phyloP scores from a whole-genome alignment of 2,888 invertebrate species.

The Pheosia tremula region DNA sequence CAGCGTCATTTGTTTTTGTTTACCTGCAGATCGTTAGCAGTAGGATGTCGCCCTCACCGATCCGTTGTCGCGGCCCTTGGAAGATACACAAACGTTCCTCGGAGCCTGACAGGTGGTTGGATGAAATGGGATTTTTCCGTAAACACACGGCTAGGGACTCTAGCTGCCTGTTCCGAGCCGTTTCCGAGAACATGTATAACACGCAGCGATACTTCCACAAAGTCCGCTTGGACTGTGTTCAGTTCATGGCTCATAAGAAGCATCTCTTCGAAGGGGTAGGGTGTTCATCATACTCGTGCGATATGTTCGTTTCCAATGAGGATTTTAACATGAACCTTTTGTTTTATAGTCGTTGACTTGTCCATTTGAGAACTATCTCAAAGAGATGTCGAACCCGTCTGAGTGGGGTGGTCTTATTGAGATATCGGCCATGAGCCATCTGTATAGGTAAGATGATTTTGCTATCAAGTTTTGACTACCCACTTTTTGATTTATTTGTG shows the following conservation, averaged over 20 bases:
- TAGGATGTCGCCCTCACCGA: conserved; percentile 77
- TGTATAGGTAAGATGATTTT: conserved; percentile 86
- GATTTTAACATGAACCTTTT: conserved; percentile 52
- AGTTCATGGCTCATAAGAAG: conserved; percentile 87
- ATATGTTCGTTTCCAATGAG: conserved; percentile 20
- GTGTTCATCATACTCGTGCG: conserved; percentile 33
- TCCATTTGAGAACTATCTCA: conserved; percentile 87
- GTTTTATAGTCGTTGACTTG: conserved; percentile 85
- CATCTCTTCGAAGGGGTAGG: conserved; percentile 87
- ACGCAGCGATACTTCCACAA: conserved; percentile 89
- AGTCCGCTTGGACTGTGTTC: conserved; percentile 89
- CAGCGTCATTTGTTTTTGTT: conserved; percentile 81
- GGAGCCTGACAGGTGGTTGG: conserved; percentile 90
- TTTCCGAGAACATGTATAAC: conserved; percentile 92
- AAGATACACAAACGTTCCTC: conserved; percentile 78
- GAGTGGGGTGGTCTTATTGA: conserved; percentile 89
- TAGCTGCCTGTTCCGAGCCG: conserved; percentile 94
- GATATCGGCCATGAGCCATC: conserved; percentile 88
- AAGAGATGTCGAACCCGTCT: conserved; percentile 88
- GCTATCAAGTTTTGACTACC: conserved; percentile 30
- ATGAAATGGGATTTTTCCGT: conserved; percentile 91
- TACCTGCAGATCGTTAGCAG: conserved; percentile 78
- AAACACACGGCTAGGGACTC: conserved; percentile 96
- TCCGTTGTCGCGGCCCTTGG: conserved; percentile 78
- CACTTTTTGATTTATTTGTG: conserved; percentile 24